Evolutionary conservation across 2,113 vertebrate genomes (phyloP).

Genomic region (Myiopsitta monachus): DNA sequence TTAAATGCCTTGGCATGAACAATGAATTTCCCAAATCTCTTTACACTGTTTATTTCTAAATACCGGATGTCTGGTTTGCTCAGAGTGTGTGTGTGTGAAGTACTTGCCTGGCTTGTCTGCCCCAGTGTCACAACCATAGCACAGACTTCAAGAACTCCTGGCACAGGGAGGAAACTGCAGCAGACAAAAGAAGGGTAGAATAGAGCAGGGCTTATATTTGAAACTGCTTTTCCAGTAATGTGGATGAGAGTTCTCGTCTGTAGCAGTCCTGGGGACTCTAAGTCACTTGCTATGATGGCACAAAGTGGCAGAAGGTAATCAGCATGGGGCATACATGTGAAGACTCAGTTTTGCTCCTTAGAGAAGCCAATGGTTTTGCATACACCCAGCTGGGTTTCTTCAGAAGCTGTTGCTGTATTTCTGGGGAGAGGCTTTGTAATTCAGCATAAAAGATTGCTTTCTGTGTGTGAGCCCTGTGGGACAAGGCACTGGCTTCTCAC

Average conservation of each 20-base stretch:
- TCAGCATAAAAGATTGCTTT: not conserved
- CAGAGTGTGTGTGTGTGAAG: not conserved
- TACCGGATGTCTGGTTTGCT: constrained; percentile 46
- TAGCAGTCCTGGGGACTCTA: accelerated
- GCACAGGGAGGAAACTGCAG: not conserved
- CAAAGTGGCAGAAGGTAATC: not conserved
- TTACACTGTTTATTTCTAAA: constrained; percentile 59
- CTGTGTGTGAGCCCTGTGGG: not conserved
- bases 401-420: not conserved
- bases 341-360: not conserved
- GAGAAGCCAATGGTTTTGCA: not conserved
- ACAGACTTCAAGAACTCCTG: not conserved
- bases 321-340: not conserved
- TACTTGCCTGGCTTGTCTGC: constrained; percentile 21
- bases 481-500: not conserved
- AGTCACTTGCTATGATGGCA: not conserved
- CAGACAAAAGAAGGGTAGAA: not conserved
- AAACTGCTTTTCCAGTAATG: not conserved
- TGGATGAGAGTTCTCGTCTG: not conserved
- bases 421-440: not conserved
- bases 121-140: not conserved
- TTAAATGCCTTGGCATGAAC: constrained; percentile 38
- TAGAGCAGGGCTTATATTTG: not conserved
- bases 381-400: not conserved
- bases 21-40: constrained; percentile 42